Evolutionary conservation across 2,888 invertebrate genomes (phyloP), one percentile per base, ranked within the genome.

Genomic region (Agrochola macilenta): DNA sequence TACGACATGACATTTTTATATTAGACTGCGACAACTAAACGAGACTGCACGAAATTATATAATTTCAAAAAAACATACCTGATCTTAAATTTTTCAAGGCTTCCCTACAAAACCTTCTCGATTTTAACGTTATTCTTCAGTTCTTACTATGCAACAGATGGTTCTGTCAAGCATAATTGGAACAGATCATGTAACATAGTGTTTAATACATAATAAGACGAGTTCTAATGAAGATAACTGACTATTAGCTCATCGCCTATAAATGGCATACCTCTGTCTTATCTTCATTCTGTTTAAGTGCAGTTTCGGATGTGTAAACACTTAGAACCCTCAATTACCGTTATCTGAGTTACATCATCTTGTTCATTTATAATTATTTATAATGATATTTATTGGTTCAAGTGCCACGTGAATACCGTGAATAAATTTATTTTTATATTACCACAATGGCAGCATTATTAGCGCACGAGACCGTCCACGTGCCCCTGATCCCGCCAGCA

Each of bases 381-480:
- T 79, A 35, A 46, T 63, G 23, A 49, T 35, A 81, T 60, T 39
- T 35, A 81, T 60, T 39, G 52, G 46, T 69, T 23, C 49, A 75
- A 81, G 76, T 49, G 75, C 84, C 72, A 74, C 72, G 70, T 81
- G 80, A 74, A 49, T 39, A 14, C 9, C 30, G 52, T 52, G 35
- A 46, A 8, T 57, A 39, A 12, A 58, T 39, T 52, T 61, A 35
- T 11, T 74, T 79, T 69, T n/a, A 26, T 74, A 71, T 76, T 14
- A 69, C 35, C 60, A 43, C 57, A 71, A 72, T 71, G 76, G 79
- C 58, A 61, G 58, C 58, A 64, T 69, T 64, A 49, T 72, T 63
- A 39, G 69, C 76, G 89, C 91, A 91, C 92, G 91, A 86, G 91
- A 86, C 68, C 9, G 52, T 79, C 82, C 92, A 93, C 93, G 93